Base-by-base conservation (phyloP, 2,113 vertebrate genomes). In the Clarias macrocephalus region DNA sequence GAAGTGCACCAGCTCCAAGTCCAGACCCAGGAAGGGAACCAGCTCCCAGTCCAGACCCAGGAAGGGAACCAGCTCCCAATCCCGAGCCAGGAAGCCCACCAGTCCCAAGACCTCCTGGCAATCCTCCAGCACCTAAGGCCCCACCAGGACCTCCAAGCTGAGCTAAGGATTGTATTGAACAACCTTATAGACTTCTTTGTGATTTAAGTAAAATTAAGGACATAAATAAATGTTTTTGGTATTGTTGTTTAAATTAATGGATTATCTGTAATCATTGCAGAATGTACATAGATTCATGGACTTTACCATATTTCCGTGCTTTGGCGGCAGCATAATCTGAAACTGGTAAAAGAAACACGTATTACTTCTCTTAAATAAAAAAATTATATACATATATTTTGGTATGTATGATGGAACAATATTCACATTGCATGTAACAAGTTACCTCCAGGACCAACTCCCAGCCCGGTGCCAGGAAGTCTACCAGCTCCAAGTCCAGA, bases 301-400 rank as follows among this genome's bases (percentile, higher is more conserved):
- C 8, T 25, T 62, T 86, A 90, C 89, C 88, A 76, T 90, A 90
- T 90, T 90, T 90, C 28, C 86, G 66, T 59, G 89, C 89, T 90
- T 90, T 90, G 30, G 89, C 89, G 66, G 52, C 89, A 73, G 88
- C 85, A 89, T 90, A 90, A 83, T 59, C 89, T 90, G 73, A 79
- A 87, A 88, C 8, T 80, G 63, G 2, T 18, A 72, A 76, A 9
- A 42, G 2, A 85, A 28, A 19, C 9, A 23, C 33, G 30, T 0
- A 1, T 73, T 7, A 37, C 9, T 73, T 42, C 18, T 73, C 33
- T 16, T 2, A 70, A 70, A 13, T 15, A 70, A 70, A 73, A 73
- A 73, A 21, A 42, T 48, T 8, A 48, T 48, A 48, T 48, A 48
- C 7, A 57, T 5, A 15, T 42, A 73, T 60, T 42, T 30, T 37